Base-by-base conservation (phyloP, 1,140 invertebrate genomes). In the Scaptodrosophila lebanonensis region DNA sequence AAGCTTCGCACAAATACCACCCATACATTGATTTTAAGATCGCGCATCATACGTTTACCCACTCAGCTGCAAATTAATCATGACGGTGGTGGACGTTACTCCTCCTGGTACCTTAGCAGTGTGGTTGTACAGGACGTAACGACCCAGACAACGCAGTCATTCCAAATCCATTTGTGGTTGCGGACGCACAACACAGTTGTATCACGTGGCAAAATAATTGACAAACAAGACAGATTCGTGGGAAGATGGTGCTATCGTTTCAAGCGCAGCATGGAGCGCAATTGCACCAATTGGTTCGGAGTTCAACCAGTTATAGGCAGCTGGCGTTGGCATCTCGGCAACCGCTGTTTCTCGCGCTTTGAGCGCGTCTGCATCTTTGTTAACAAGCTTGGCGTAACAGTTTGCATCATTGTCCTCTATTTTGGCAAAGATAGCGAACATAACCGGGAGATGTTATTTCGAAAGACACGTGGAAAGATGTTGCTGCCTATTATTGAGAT, bases 1-100 rank as follows among this genome's bases (percentile, higher is more conserved):
- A 2, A 35, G 9, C 13, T 76, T 1, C 25, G 6, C 1, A 11
- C 18, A 0, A 77, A 76, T 9, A 52, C 58, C 12, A 67, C 58
- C 0, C 20, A 67, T 1, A 36, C 48, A 3, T 9, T 76, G 6
- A 71, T 50, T 53, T 22, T 76, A 7, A 49, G 58, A 1, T 49
- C 72, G 0, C 50, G 66, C 0, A 53, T 71, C 7, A 64, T 76
- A 13, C 66, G 72, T 2, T 15, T 76, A 15, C 72, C 72, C 0
- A 66, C 63, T 0, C 38, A 38, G 0, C 5, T 76, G 2, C 32
- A 51, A 0, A n/a, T 76, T 3, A 22, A 40, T 7, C 72, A 77
- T 30, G 32, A 77, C 32, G 66, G 52, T 15, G 22, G n/a, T 1
- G 72, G 72, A 11, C 49, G 72, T 0, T 77, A 56, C 53, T 66